Evolutionary conservation across 2,797 vertebrate genomes (phyloP).

Genomic region (Lithobates pipiens): DNA sequence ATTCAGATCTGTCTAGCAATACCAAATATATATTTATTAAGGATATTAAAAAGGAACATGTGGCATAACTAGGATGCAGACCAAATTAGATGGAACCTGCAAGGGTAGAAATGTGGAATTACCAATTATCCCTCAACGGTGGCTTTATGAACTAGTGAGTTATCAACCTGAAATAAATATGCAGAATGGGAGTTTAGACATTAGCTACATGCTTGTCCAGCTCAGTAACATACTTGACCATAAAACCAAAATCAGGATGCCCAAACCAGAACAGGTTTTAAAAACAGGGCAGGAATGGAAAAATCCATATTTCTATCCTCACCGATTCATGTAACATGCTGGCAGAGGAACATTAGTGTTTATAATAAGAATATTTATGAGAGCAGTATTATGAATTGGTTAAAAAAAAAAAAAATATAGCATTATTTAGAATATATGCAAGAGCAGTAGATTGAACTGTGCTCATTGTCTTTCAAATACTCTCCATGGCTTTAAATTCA

Average conservation of each 20-base stretch:
- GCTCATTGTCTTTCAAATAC: conserved; percentile 79
- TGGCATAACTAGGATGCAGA: background rate
- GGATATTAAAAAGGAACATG: background rate
- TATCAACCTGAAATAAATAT: no score
- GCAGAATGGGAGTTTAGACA: no score
- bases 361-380: background rate
- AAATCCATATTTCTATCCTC: background rate
- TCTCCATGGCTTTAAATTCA: conserved; percentile 99
- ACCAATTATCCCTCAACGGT: background rate
- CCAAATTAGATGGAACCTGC: background rate
- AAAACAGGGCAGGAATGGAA: background rate
- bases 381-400: background rate
- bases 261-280: background rate
- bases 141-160: no score
- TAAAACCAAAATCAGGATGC: background rate
- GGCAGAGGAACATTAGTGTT: background rate
- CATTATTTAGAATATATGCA: background rate
- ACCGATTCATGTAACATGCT: background rate
- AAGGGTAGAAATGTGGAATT: background rate
- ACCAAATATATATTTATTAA: background rate
- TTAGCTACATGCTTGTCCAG: no score
- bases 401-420: background rate
- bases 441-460: background rate
- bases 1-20: background rate
- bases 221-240: no score